phyloP scores from a whole-genome alignment of 2,888 invertebrate genomes.

The Petrolisthes cinctipes region DNA sequence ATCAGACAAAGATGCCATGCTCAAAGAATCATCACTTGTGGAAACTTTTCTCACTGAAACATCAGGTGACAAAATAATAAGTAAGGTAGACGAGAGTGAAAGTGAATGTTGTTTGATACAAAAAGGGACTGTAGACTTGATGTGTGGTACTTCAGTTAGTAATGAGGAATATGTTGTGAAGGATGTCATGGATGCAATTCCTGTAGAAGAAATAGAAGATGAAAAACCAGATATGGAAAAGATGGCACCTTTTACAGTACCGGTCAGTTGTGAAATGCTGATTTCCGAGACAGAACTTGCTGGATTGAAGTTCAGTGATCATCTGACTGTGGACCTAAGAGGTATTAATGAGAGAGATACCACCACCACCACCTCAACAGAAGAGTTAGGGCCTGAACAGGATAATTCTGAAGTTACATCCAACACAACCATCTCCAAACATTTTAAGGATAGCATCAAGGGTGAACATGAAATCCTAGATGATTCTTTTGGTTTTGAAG shows the following conservation, averaged over 20 bases:
- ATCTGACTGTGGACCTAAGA: neutral
- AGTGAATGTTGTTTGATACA: too few species aligned
- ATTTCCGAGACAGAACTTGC: neutral
- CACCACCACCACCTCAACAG: too few species aligned
- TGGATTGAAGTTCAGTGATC: neutral
- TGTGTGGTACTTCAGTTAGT: too few species aligned
- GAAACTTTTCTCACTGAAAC: neutral
- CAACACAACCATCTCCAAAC: neutral
- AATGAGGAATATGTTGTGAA: too few species aligned
- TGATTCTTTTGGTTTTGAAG: neutral
- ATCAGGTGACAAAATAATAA: neutral
- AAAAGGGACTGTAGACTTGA: too few species aligned
- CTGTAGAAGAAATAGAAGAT: too few species aligned
- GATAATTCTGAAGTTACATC: neutral
- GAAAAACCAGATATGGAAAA: too few species aligned
- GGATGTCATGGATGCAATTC: too few species aligned
- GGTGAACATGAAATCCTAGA: constrained; percentile 10
- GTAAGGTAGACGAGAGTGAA: too few species aligned
- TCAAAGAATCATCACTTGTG: neutral
- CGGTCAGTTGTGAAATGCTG: neutral
- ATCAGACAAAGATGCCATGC: neutral
- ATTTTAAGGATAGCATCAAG: neutral
- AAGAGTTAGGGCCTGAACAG: too few species aligned
- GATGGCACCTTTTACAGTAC: neutral
- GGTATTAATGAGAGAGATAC: neutral